Evolutionary conservation across 1,140 invertebrate genomes (phyloP).

Genomic region (Drosophila rufa): DNA sequence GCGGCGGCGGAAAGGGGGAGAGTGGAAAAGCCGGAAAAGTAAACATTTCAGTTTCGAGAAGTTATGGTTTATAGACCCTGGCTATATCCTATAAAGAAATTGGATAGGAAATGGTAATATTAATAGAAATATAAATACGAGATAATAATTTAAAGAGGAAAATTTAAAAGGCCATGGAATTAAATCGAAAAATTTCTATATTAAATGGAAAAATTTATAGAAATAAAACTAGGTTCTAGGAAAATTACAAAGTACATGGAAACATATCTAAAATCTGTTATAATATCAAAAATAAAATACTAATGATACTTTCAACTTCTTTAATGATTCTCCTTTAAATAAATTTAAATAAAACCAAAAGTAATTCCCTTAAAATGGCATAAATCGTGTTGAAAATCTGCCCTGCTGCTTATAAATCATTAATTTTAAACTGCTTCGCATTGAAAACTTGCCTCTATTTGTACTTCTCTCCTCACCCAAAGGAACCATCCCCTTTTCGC

Average conservation of each 20-base stretch:
- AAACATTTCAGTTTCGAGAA: background rate
- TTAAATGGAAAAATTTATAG: too few species aligned
- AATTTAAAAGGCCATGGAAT: too few species aligned
- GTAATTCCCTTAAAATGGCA: background rate
- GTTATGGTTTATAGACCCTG: background rate
- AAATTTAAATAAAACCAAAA: background rate
- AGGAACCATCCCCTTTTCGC: background rate
- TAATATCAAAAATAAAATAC: too few species aligned
- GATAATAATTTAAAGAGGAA: too few species aligned
- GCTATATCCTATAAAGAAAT: background rate
- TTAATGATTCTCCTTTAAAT: background rate
- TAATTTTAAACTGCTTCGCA: background rate
- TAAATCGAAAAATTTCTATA: too few species aligned
- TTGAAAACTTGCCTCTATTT: conserved; percentile 2
- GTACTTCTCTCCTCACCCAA: background rate
- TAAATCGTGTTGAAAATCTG: background rate
- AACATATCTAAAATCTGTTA: too few species aligned
- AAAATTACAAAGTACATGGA: too few species aligned
- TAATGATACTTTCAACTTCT: background rate
- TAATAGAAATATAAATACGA: too few species aligned
- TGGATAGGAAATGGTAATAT: too few species aligned
- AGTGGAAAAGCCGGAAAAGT: background rate
- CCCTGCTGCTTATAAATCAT: background rate
- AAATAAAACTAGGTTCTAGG: too few species aligned
- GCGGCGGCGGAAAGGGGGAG: conserved; percentile 13